Base-by-base conservation (phyloP, 2,888 invertebrate species). In the Lydus trimaculatus region DNA sequence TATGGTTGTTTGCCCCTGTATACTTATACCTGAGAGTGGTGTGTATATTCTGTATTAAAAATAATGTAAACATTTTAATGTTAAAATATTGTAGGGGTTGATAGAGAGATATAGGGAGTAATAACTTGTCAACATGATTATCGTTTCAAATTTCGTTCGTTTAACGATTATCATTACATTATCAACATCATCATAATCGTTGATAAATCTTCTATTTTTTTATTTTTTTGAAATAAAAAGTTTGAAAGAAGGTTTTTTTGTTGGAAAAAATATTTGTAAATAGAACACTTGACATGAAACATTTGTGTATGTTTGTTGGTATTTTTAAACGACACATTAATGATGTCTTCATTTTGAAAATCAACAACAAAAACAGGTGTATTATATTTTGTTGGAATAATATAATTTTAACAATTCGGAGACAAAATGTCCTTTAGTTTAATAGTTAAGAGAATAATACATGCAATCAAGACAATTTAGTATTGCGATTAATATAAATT, bases 91-190 rank as follows among this genome's bases (percentile, higher is more conserved):
- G 52, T 25, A 25, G 52, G 52, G 52, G 23, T 52, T 23, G 52
- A 52, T 20, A 52, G 52, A 52, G 52, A 43, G n/a, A 43, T 17
- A 48, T 17, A 20, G 48, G n/a, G 48, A 52, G 23, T 52, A 52
- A 52, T 52, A 52, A 52, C 52, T 52, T 52, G 52, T 52, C 52
- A 52, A 52, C 52, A 52, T 52, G 52, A 52, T 52, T 52, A 52
- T 52, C 52, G 52, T 52, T 52, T 52, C 52, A 25, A 20, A 52
- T 52, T 52, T 52, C 52, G 52, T 52, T 52, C 52, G 52, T 23
- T 52, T 52, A 23, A 52, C 23, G 25, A 52, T 52, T 52, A 52
- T 52, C 20, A 48, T 20, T 13, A 48, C 20, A 20, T 20, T 20
- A 48, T 11, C 48, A 20, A 20, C 20, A 20, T 48, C 48, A 20